phyloP scores from a whole-genome alignment of 2,888 invertebrate species.

The Deilephila elpenor region DNA sequence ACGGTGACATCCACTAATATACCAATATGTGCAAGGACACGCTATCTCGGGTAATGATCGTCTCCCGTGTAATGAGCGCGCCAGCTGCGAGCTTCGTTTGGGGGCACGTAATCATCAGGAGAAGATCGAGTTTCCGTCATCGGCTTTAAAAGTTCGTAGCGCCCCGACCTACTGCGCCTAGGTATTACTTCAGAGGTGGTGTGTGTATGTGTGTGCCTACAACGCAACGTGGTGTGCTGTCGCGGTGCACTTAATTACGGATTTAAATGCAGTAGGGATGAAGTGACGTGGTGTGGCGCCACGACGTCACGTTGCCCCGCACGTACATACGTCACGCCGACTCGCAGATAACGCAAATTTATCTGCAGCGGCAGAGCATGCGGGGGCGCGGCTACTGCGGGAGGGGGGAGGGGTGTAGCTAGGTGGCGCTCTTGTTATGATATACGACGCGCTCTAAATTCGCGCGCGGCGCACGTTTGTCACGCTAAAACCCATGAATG shows the following conservation, averaged over 20 bases:
- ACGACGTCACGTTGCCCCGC: not conserved
- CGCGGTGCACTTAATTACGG: not conserved
- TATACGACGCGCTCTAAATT: not conserved
- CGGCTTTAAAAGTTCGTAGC: no score
- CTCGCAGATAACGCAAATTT: constrained; percentile 7
- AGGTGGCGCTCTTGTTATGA: not conserved
- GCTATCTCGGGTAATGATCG: no score
- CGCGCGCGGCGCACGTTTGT: constrained; percentile 1
- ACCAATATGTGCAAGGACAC: no score
- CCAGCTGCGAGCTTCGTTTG: no score
- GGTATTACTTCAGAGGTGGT: no score
- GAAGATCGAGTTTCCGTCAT: no score
- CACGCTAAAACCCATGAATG: constrained; percentile 16
- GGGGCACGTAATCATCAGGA: no score
- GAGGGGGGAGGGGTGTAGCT: not conserved
- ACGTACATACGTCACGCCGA: not conserved
- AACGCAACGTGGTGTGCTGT: no score
- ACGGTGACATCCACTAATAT: no score
- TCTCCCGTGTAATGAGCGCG: no score
- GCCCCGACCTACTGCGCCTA: no score
- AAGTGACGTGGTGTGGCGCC: not conserved
- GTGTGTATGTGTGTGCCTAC: no score
- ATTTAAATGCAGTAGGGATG: constrained; percentile 2
- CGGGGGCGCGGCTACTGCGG: not conserved
- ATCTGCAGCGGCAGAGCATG: not conserved